phyloP scores from a whole-genome alignment of 2,797 vertebrate species.

The Delichon dasypus region DNA sequence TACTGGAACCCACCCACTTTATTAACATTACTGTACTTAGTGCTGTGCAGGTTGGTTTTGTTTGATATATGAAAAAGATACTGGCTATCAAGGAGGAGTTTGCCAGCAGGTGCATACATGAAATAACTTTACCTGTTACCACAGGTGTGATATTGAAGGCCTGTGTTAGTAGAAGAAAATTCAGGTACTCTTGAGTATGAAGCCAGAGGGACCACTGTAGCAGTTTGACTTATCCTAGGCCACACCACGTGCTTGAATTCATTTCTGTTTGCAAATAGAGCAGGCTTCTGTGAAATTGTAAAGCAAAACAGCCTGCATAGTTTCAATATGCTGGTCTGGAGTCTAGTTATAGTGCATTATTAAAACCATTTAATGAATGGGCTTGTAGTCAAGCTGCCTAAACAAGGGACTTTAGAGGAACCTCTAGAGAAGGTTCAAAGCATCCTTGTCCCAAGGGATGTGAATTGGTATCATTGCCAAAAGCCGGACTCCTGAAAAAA shows the following conservation, averaged over 20 bases:
- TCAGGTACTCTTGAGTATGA: not conserved
- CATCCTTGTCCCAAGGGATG: not conserved
- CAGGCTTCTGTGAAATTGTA: not conserved
- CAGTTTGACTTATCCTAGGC: not conserved
- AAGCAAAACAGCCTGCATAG: not conserved
- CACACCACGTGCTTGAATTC: not conserved
- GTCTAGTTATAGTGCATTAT: not conserved
- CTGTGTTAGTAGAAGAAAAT: not conserved
- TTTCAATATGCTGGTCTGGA: not conserved
- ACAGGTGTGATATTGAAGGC: not conserved
- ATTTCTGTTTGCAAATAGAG: not conserved
- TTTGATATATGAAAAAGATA: not conserved
- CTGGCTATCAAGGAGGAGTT: not conserved
- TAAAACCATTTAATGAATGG: not conserved
- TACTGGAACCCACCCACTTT: not conserved
- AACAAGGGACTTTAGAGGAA: not conserved
- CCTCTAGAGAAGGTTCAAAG: not conserved
- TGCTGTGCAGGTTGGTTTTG: not conserved
- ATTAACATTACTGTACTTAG: not conserved
- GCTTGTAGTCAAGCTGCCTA: not conserved
- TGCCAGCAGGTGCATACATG: not conserved
- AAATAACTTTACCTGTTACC: not conserved
- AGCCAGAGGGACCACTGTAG: not conserved
- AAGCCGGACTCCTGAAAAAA: not conserved
- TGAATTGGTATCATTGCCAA: not conserved